Conservation (phyloP, 2,797 vertebrate species). For the Karalla daura region DNA sequence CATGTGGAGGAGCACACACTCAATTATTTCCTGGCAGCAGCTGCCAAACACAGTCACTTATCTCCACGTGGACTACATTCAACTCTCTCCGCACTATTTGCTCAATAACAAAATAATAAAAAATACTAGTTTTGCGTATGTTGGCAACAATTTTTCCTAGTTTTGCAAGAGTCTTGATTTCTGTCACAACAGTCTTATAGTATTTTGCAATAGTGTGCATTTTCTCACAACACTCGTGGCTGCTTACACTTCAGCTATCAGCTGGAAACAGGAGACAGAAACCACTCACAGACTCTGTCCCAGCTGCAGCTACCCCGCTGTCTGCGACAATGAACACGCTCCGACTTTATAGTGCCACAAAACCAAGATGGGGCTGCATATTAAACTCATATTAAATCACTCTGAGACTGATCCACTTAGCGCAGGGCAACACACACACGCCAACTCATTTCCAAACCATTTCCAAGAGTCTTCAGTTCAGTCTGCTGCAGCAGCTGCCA, state of each 20-base stretch:
- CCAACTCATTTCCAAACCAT: neutral
- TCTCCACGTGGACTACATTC: slow-evolving; percentile 26
- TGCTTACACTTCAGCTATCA: slow-evolving; percentile 39
- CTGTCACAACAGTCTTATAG: slow-evolving; percentile 31
- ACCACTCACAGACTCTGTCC: neutral
- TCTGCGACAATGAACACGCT: neutral
- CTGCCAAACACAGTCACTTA: slow-evolving; percentile 29
- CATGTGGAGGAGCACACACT: slow-evolving; percentile 9
- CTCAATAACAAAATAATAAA: slow-evolving; percentile 25
- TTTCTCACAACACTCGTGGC: slow-evolving; percentile 25
- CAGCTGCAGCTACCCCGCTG: neutral
- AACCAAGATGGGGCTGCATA: neutral
- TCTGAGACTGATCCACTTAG: neutral
- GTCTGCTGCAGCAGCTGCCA: neutral
- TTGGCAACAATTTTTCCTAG: slow-evolving; percentile 51
- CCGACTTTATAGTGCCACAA: neutral
- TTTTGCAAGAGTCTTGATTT: slow-evolving; percentile 56
- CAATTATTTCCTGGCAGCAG: slow-evolving; percentile 40
- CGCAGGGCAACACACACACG: neutral
- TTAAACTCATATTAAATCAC: neutral
- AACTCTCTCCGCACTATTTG: slow-evolving; percentile 10
- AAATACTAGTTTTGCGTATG: slow-evolving; percentile 46
- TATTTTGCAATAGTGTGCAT: slow-evolving; percentile 48
- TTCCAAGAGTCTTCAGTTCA: neutral
- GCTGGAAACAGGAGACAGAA: slow-evolving; percentile 9